phyloP scores from a whole-genome alignment of 30 jellyfish, hydroid and myxozoan genomes.

The Morbakka virulenta region DNA sequence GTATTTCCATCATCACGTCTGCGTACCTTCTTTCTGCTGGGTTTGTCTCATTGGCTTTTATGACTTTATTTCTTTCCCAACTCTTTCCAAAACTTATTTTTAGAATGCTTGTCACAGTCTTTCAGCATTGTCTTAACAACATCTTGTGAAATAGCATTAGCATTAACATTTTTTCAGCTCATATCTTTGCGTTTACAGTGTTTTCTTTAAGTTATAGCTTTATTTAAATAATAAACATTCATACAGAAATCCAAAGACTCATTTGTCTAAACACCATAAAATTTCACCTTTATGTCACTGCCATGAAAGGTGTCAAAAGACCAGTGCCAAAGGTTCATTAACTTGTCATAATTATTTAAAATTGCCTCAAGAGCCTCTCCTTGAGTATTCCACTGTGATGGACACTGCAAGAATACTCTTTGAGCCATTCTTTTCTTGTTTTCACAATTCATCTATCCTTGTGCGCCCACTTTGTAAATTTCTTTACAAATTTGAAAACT shows the following conservation, averaged over 20 bases:
- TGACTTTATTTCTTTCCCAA: conserved; percentile 42
- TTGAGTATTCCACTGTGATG: conserved; percentile 55
- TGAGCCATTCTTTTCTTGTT: no score
- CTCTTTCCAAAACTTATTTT: conserved; percentile 55
- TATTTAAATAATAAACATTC: conserved; percentile 32
- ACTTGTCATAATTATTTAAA: conserved; percentile 16
- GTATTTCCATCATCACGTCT: conserved; percentile 37
- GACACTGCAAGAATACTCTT: no score
- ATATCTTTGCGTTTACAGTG: conserved; percentile 33
- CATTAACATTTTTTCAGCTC: conserved; percentile 55
- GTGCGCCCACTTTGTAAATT: conserved; percentile 1
- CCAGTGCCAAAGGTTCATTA: conserved; percentile 50
- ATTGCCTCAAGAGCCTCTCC: conserved; percentile 57
- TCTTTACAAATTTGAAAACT: conserved; percentile 38
- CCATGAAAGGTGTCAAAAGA: conserved; percentile 11
- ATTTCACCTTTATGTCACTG: conserved; percentile 37
- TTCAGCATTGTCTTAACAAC: conserved; percentile 33
- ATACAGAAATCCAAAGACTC: conserved; percentile 30
- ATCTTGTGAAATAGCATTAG: conserved; percentile 31
- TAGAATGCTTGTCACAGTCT: conserved; percentile 19
- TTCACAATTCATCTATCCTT: no score
- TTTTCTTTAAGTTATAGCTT: conserved; percentile 30
- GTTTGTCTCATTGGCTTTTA: conserved; percentile 66
- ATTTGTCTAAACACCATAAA: conserved; percentile 35
- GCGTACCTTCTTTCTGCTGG: conserved; percentile 61